Conservation (phyloP, 2,113 vertebrate species). For the Otocyon megalotis region DNA sequence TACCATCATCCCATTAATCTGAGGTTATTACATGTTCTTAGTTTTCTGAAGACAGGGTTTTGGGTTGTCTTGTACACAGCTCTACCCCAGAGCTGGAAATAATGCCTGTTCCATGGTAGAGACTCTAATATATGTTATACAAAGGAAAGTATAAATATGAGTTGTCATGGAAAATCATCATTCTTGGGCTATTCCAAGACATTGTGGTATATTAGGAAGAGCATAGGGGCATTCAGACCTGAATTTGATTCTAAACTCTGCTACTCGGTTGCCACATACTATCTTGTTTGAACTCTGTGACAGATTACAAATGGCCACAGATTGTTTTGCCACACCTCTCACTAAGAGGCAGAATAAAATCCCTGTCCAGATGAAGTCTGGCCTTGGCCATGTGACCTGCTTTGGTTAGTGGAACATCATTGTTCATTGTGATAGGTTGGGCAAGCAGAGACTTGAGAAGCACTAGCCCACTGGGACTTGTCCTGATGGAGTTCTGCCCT, state of each 20-base stretch:
- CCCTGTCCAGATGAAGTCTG: neutral
- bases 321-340: neutral
- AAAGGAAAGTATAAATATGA: neutral
- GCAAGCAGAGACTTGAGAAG: neutral
- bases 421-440: neutral
- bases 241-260: conserved; percentile 26
- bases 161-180: neutral
- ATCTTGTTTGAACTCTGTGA: neutral
- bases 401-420: neutral
- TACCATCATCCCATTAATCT: neutral
- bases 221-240: neutral
- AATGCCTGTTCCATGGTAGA: neutral
- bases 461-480: neutral
- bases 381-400: neutral
- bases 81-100: neutral
- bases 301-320: neutral
- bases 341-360: neutral
- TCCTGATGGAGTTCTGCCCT: neutral
- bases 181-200: neutral
- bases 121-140: neutral
- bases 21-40: fast-evolving
- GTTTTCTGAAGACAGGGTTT: neutral
- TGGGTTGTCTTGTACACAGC: neutral
- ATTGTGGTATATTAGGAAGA: neutral
- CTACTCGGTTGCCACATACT: neutral